These are phyloP conservation scores for Mechanitis mazaeus DNA, from an alignment of 2,888 invertebrate species.

Conservation along the genomic window DNA sequence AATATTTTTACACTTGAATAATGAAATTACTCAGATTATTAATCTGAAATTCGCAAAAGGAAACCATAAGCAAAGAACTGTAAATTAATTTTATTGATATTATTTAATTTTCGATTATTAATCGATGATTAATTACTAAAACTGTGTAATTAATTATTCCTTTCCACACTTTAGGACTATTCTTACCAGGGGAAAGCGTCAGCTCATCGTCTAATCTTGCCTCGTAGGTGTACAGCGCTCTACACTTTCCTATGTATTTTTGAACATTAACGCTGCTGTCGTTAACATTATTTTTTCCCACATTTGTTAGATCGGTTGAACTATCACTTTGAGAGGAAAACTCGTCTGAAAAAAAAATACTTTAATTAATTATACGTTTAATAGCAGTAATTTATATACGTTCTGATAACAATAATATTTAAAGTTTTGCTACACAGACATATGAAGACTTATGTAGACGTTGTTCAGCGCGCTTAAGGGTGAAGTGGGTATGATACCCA, in stretches of 20 bases:
- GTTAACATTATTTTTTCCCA: constrained; percentile 70
- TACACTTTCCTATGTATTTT: constrained; percentile 81
- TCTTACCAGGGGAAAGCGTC: constrained; percentile 80
- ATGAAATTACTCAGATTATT: background rate
- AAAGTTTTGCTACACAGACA: too few species aligned
- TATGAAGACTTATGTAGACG: too few species aligned
- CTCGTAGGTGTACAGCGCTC: constrained; percentile 91
- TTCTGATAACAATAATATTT: too few species aligned
- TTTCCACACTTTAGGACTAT: too few species aligned
- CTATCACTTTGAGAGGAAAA: constrained; percentile 86
- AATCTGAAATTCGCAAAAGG: constrained; percentile 1
- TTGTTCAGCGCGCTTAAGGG: too few species aligned
- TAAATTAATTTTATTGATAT: background rate
- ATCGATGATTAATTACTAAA: too few species aligned
- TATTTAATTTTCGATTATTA: too few species aligned
- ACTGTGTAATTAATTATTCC: too few species aligned
- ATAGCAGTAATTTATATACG: too few species aligned
- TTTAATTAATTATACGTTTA: background rate
- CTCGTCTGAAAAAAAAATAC: constrained; percentile 77
- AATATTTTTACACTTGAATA: too few species aligned
- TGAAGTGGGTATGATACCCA: too few species aligned
- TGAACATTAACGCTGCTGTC: constrained; percentile 38
- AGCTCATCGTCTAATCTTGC: constrained; percentile 93
- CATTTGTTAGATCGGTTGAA: constrained; percentile 68
- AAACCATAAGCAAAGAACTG: constrained; percentile 2